Conservation (phyloP, 2,888 invertebrate species). For the Lysandra bellargus region DNA sequence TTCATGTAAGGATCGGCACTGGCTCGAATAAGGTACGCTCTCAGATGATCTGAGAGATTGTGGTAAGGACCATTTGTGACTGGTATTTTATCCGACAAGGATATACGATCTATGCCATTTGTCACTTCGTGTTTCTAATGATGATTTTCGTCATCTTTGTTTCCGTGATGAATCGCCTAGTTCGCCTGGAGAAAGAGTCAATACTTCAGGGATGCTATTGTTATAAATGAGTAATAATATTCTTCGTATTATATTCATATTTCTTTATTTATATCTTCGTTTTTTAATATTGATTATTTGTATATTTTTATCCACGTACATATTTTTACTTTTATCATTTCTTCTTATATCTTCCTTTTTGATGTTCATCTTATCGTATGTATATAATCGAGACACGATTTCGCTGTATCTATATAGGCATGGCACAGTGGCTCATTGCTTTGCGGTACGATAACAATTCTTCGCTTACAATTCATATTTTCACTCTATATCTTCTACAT, state of each 20-base stretch:
- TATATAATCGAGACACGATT: conserved; percentile 54
- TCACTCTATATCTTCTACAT: conserved; percentile 51
- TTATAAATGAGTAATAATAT: conserved; percentile 90
- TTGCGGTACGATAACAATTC: conserved; percentile 51
- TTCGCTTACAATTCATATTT: conserved; percentile 45
- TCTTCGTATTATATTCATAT: conserved; percentile 73
- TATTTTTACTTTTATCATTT: conserved; percentile 50
- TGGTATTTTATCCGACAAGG: conserved; percentile 36
- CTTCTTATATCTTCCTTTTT: conserved; percentile 48
- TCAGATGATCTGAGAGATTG: conserved; percentile 30
- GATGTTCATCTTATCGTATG: conserved; percentile 49
- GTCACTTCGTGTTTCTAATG: conserved; percentile 58
- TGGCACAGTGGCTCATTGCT: conserved; percentile 65
- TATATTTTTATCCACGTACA: conserved; percentile 61
- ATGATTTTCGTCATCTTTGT: conserved; percentile 66
- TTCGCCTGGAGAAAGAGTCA: conserved; percentile 98
- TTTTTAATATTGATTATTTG: conserved; percentile 66
- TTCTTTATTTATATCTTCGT: conserved; percentile 70
- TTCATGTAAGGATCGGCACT: conserved; percentile 24
- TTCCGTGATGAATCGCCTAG: conserved; percentile 77
- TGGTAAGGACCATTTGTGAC: conserved; percentile 39
- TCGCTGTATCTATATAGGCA: conserved; percentile 66
- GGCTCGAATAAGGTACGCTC: conserved; percentile 32
- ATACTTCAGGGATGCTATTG: conserved; percentile 97
- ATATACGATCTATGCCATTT: conserved; percentile 43